Base-by-base conservation (phyloP, 2,113 vertebrate species). In the Tenrec ecaudatus region DNA sequence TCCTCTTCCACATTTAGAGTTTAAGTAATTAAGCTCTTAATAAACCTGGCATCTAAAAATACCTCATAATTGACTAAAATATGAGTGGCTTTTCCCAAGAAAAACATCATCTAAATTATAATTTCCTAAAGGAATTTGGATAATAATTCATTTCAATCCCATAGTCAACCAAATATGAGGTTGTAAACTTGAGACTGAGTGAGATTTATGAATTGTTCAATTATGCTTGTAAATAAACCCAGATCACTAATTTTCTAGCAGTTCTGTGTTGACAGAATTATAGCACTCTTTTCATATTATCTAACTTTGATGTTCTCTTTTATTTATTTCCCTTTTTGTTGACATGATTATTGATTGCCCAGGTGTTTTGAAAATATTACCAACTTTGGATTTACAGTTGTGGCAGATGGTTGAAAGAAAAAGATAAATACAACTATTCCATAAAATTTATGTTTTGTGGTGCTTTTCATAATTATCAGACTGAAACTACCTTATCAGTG, bases 231-330 rank as follows among this genome's bases (percentile, higher is more conserved):
- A 90, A 81, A 90, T 93, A 90, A 86, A 73, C 36, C 82, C 33
- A 57, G 20, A 88, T 92, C 75, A 47, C 69, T 76, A 75, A 73
- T 80, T 53, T 92, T 58, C 76, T 71, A 85, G 53, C 40, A 53
- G 33, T 77, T 88, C n/a, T 43, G 7, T 80, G 78, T 53, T 95
- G 79, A 95, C 76, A 94, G 80, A 94, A 90, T 93, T 92, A 93
- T 43, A 95, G 33, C 29, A 36, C 60, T 38, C 10, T 87, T 58
- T 85, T 85, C 80, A 64, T 69, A 88, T 31, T 86, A 57, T 86
- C 33, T 89, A 84, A 58, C 60, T 69, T 90, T 92, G 71, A 82
- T 79, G 84, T 79, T 89, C 36, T 57, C 60, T 27, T 80, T 88
- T 82, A 77, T 73, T 95, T 89, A 75, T 76, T 86, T 93, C 73